Percentiles rank a stretch among this genome's conserved stretches.
Conservation (phyloP, 53 echinoderm and acorn worm genomes). For the Temnopleurus reevesii region DNA sequence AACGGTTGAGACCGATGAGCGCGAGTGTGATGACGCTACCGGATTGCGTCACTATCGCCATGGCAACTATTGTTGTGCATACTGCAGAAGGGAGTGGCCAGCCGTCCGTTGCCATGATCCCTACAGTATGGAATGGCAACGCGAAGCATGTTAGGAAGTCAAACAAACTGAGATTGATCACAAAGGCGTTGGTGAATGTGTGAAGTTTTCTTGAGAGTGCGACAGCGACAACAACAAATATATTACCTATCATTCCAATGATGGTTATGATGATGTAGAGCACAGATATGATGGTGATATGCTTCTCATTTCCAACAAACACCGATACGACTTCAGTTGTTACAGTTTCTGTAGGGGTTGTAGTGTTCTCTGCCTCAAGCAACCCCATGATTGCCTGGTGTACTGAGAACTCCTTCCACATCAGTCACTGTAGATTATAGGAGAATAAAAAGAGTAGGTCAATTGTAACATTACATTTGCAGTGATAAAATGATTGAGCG, state of each 20-base stretch:
- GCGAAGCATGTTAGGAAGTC: slow-evolving; percentile 44
- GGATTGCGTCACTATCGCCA: slow-evolving; percentile 4
- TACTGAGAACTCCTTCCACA: neutral
- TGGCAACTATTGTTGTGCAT: slow-evolving; percentile 19
- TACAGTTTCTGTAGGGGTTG: neutral
- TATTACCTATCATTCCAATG: slow-evolving; percentile 43
- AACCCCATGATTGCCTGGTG: neutral
- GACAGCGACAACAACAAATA: slow-evolving; percentile 45
- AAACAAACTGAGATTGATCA: slow-evolving; percentile 36
- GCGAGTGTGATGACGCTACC: slow-evolving; percentile 44
- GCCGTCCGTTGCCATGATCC: neutral
- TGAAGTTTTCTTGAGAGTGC: slow-evolving; percentile 48
- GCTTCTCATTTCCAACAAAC: slow-evolving; percentile 19
- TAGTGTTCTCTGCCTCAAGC: neutral
- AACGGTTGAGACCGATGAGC: slow-evolving; percentile 30
- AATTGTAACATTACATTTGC: neutral
- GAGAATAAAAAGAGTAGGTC: neutral
- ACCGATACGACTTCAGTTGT: neutral
- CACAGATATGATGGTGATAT: slow-evolving; percentile 19
- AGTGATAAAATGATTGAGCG: neutral
- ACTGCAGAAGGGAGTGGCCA: slow-evolving; percentile 41
- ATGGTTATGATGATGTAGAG: slow-evolving; percentile 39
- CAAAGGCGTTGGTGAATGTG: slow-evolving; percentile 46
- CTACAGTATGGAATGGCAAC: slow-evolving; percentile 39
- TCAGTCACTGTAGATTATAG: neutral